Percentiles rank a stretch among this genome's conserved stretches.
phyloP scores from a whole-genome alignment of 2,797 vertebrate genomes.

The Scyliorhinus canicula region DNA sequence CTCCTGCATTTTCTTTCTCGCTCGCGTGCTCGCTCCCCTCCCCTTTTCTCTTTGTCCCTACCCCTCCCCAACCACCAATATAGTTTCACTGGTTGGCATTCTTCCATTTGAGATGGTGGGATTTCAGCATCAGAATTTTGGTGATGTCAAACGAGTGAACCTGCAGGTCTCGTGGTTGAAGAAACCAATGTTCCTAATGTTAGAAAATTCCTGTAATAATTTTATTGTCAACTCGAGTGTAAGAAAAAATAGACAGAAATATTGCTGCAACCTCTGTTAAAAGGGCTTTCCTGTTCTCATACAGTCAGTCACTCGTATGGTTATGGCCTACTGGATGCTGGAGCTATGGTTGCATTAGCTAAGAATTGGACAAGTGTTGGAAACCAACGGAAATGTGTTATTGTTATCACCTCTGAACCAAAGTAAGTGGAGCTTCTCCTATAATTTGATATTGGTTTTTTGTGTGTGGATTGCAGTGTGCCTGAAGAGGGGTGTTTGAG shows the following conservation, averaged over 20 bases:
- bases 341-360: conserved; percentile 79
- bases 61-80: conserved; percentile 5
- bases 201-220: background rate
- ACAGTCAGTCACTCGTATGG: conserved; percentile 96
- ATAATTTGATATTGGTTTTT: background rate
- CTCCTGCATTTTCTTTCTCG: too few relatives aligned
- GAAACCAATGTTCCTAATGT: background rate
- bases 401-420: conserved; percentile 75
- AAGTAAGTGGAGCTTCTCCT: conserved; percentile 58
- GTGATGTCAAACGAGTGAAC: too few relatives aligned
- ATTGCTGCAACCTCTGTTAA: background rate
- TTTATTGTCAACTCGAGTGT: background rate
- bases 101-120: too few relatives aligned
- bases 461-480: background rate
- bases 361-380: conserved; percentile 81
- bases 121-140: too few relatives aligned
- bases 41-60: background rate
- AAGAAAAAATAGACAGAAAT: background rate
- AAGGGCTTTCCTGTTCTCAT: conserved; percentile 41
- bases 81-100: too few relatives aligned
- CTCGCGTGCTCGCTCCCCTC: too few relatives aligned
- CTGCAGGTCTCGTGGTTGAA: too few relatives aligned
- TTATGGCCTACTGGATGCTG: conserved; percentile 85
- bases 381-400: conserved; percentile 80
- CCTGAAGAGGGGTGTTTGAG: background rate